Percentiles rank a stretch among this genome's conserved stretches.
Evolutionary conservation across 2,797 vertebrate species (phyloP).

Genomic region (Cirrhinus mrigala): DNA sequence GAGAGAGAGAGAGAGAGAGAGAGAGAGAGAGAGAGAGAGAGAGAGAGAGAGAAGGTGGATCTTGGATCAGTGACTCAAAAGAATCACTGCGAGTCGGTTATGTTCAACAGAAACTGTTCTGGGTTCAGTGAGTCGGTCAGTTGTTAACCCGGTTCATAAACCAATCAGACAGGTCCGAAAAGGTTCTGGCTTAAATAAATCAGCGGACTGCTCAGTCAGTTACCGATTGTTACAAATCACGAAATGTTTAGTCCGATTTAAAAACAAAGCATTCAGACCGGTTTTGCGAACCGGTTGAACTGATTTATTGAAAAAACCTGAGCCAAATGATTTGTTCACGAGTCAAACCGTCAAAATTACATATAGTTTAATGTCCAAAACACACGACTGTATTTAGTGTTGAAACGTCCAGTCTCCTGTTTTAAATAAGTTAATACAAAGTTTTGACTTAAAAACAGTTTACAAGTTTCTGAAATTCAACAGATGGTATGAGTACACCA

Average conservation of each 20-base stretch:
- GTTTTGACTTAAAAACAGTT: background rate
- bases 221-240: no score
- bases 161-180: no score
- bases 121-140: background rate
- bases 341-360: background rate
- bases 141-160: no score
- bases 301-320: background rate
- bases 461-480: background rate
- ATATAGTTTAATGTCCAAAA: background rate
- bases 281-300: background rate
- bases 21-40: no score
- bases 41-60: no score
- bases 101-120: background rate
- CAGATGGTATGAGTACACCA: background rate
- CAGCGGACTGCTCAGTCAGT: no score
- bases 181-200: background rate
- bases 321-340: background rate
- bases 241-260: background rate
- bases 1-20: no score
- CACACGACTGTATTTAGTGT: background rate
- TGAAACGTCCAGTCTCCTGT: background rate
- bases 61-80: no score
- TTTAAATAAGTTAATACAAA: background rate
- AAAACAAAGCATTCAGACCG: background rate
- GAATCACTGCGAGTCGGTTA: no score